A percentile compares a stretch with the other conserved stretches of the same genome.
phyloP scores from a whole-genome alignment of 2,888 invertebrate species.

The Chymomyza caudatula region DNA sequence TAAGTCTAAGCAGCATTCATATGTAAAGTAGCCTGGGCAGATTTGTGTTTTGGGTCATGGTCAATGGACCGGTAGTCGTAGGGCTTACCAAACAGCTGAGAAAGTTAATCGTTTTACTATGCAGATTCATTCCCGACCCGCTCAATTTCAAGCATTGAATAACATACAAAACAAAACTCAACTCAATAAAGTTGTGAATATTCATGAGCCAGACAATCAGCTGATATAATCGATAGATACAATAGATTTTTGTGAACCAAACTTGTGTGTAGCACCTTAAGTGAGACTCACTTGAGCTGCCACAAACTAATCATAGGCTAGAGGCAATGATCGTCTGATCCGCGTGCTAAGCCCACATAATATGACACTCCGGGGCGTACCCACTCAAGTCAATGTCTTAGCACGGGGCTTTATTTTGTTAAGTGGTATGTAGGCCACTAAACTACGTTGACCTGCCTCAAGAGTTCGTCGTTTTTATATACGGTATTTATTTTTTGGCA shows the following conservation, averaged over 20 bases:
- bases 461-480: conserved; percentile 64
- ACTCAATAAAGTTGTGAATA: neutral
- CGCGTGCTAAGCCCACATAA: neutral
- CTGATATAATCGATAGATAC: neutral
- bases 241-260: neutral
- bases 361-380: neutral
- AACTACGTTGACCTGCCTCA: conserved; percentile 34
- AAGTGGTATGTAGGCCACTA: conserved; percentile 40
- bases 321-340: neutral
- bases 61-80: conserved; percentile 56
- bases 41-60: conserved; percentile 60
- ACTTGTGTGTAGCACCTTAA: no score
- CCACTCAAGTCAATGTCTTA: neutral
- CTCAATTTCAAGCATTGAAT: neutral
- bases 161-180: neutral
- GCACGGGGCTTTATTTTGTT: conserved; percentile 17
- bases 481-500: conserved; percentile 11
- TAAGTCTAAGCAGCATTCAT: neutral
- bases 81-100: conserved; percentile 21
- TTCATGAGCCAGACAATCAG: neutral
- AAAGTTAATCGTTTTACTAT: conserved; percentile 15
- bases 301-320: neutral
- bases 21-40: neutral
- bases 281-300: neutral
- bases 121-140: conserved; percentile 23